These are phyloP conservation scores for Trogon surrucura DNA, from an alignment of 2,113 vertebrate genomes.

Conservation along the genomic window DNA sequence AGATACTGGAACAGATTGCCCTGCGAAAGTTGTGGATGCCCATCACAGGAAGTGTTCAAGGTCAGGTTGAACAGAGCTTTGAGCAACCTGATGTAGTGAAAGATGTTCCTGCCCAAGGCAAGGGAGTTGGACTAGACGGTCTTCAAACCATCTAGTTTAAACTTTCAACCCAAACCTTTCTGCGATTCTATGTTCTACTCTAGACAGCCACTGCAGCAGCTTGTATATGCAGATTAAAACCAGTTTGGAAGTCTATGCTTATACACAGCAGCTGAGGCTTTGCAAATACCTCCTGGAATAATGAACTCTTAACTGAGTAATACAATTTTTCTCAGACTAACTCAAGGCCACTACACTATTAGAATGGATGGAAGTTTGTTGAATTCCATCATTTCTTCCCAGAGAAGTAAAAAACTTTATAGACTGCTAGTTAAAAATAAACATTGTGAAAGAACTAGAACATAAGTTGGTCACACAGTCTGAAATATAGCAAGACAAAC, in stretches of 20 bases:
- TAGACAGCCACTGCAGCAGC: background rate
- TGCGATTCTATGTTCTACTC: background rate
- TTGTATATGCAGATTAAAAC: background rate
- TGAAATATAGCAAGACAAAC: background rate
- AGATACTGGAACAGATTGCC: background rate
- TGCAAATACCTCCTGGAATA: background rate
- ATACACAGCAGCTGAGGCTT: background rate
- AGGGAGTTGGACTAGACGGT: background rate
- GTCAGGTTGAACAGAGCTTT: background rate
- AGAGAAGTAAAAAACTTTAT: background rate
- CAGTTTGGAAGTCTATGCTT: background rate
- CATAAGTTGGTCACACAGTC: background rate
- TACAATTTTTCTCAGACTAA: background rate
- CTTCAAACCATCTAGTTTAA: background rate
- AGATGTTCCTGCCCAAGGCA: background rate
- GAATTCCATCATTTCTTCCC: background rate
- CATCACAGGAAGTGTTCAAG: background rate
- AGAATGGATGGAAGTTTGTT: background rate
- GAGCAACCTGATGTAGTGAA: background rate
- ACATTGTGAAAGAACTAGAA: background rate
- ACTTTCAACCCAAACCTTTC: background rate
- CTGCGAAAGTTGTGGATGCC: background rate
- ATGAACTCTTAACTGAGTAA: background rate
- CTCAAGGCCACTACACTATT: background rate
- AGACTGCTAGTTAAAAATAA: background rate